Base-by-base conservation (phyloP, 2,113 vertebrate genomes). In the Poicephalus meyeri region DNA sequence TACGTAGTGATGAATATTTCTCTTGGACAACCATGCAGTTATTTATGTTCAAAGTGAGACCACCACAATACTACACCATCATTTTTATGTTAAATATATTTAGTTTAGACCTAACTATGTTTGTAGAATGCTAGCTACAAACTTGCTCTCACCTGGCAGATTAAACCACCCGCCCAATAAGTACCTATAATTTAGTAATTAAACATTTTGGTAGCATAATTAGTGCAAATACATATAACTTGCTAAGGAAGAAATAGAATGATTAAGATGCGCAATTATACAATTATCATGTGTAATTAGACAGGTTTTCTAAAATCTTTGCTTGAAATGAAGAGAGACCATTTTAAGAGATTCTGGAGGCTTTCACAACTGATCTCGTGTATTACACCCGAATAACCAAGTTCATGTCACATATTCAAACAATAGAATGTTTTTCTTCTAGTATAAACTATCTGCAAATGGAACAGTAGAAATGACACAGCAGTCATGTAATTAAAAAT, bases 231-330 rank as follows among this genome's bases (percentile, higher is more conserved):
- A 79, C 35, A 81, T 82, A n/a, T 60, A 89, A 92, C 86, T 85
- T 91, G 31, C 47, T 92, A 77, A 84, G 65, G 64, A 91, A 94
- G 49, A 93, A 77, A 93, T 83, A 50, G 5, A 79, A 95, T 96
- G 91, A 97, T 96, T 97, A 92, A 94, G 79, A 95, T 53, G 52
- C 33, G 58, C 80, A 95, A 96, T 96, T 95, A 95, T 37, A 83
- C 81, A 95, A 96, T 96, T 97, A 98, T 58, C 46, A 61, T 85
- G 68, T 80, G 20, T 84, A 97, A 97, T 94, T 96, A 93, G 7
- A 95, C 1, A 93, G 50, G 63, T 33, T 90, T 92, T 86, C 71
- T 87, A 85, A 86, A 92, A 95, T 72, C 39, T 82, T 91, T 47
- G 64, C 37, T 88, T 25, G 37, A 70, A 80, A 63, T 66, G 10